A percentile compares a stretch with the other conserved stretches of the same genome.
Evolutionary conservation across 2,888 invertebrate genomes (phyloP).

Genomic region (Idaea biselata): DNA sequence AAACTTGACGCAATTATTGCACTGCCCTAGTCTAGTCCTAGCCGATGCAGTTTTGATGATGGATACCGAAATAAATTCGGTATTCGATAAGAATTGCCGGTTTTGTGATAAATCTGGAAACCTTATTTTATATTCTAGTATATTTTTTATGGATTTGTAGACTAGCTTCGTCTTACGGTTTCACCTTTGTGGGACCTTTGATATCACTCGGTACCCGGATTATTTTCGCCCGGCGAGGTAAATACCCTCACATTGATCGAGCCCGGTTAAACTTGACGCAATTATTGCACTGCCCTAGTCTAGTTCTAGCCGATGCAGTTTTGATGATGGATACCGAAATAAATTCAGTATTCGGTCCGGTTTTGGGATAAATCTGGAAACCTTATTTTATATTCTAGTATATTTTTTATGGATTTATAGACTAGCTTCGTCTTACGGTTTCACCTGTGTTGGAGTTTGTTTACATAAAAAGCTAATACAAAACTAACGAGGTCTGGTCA

Average conservation of each 20-base stretch:
- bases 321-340: slow-evolving; percentile 45
- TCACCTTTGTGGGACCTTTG: too few relatives aligned
- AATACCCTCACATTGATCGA: slow-evolving; percentile 80
- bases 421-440: too few relatives aligned
- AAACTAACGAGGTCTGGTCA: too few relatives aligned
- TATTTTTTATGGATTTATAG: too few relatives aligned
- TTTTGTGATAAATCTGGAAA: background rate
- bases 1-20: slow-evolving; percentile 80
- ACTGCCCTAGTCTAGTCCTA: slow-evolving; percentile 74
- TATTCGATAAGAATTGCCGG: background rate
- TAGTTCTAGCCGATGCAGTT: slow-evolving; percentile 65
- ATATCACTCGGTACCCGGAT: slow-evolving; percentile 78
- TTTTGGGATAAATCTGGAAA: background rate
- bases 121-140: too few relatives aligned
- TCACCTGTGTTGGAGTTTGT: too few relatives aligned
- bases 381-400: too few relatives aligned
- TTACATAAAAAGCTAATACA: too few relatives aligned
- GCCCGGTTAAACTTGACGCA: slow-evolving; percentile 78
- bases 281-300: slow-evolving; percentile 78
- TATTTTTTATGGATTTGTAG: too few relatives aligned
- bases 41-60: slow-evolving; percentile 59
- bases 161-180: too few relatives aligned
- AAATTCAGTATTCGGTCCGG: slow-evolving; percentile 9
- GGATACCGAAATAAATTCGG: slow-evolving; percentile 29
- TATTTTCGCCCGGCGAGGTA: slow-evolving; percentile 80